Evolutionary conservation across 2,888 invertebrate genomes (phyloP), one percentile per base, ranked within the genome.

Genomic region (Heliothis peltigera): DNA sequence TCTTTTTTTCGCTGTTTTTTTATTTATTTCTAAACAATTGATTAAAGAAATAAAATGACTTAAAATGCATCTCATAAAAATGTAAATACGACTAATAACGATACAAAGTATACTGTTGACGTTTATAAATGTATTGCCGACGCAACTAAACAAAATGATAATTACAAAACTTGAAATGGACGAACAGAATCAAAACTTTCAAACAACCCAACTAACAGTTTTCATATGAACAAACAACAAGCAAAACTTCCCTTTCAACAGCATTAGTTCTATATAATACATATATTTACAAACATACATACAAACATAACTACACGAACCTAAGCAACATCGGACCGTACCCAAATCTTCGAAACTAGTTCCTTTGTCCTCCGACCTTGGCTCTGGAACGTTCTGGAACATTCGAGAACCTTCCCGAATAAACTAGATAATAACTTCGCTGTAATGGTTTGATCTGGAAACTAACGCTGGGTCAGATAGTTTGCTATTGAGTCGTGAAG

Each of bases 401-500:
- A 18, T 15, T 61, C 22, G 18, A 17, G 49, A 44, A 62, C 25
- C 18, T 54, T 48, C n/a, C 21, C 22, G n/a, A 61, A 55, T 42
- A 1, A 32, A 42, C 42, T 54, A 43, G 49, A 35, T 52, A 46
- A 43, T 56, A 69, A 61, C 54, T 51, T 39, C 7, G 49, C 12
- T 15, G 46, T n/a, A 42, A 35, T 55, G 35, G 61, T 68, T 60
- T 52, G 46, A 68, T 56, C 51, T 35, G 15, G 19, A 28, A 68
- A 68, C 60, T 55, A 51, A 60, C 55, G 51, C 17, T 25, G 12
- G 8, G 4, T 17, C 21, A 18, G 55, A 68, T 61, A 55, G 68
- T 68, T 47, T 46, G 19, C 18, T 25, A 43, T 60, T 19, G 39
- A 51, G 32, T 25, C n/a, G 1, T 60, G n/a, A n/a, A n/a, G n/a